phyloP scores from a whole-genome alignment of 92 coral and sea anemone genomes.

The Desmophyllum pertusum region DNA sequence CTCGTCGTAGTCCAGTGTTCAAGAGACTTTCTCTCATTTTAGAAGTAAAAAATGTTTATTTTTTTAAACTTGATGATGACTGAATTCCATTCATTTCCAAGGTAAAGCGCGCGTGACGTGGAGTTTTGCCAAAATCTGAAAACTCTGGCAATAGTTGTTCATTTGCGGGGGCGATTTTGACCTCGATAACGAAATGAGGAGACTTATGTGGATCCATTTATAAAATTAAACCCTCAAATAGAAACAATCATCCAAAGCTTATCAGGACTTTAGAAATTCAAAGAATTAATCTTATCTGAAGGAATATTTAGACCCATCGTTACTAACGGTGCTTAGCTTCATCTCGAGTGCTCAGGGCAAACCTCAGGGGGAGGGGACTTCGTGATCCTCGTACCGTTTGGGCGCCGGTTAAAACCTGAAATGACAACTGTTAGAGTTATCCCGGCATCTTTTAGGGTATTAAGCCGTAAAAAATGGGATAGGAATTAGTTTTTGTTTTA shows the following conservation, averaged over 20 bases:
- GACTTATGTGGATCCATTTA: background rate
- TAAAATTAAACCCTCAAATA: background rate
- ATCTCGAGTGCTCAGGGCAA: background rate
- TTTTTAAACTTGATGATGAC: background rate
- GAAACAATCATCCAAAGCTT: background rate
- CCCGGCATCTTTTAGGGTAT: too few species aligned
- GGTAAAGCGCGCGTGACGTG: background rate
- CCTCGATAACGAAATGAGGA: background rate
- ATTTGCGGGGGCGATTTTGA: background rate
- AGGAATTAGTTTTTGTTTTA: too few species aligned
- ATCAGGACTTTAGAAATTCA: too few species aligned
- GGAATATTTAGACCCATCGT: background rate
- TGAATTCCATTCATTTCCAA: background rate
- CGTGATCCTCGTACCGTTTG: too few species aligned
- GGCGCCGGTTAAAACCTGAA: too few species aligned
- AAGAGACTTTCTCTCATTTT: background rate
- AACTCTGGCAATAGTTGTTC: background rate
- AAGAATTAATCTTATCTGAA: background rate
- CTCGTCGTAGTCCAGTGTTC: too few species aligned
- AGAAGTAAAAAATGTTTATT: background rate
- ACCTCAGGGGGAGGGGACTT: too few species aligned
- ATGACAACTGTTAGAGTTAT: too few species aligned
- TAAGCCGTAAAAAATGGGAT: too few species aligned
- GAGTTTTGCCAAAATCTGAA: background rate
- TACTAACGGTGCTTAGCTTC: background rate